phyloP scores from a whole-genome alignment of 2,797 vertebrate genomes.

The Sternotherus odoratus region DNA sequence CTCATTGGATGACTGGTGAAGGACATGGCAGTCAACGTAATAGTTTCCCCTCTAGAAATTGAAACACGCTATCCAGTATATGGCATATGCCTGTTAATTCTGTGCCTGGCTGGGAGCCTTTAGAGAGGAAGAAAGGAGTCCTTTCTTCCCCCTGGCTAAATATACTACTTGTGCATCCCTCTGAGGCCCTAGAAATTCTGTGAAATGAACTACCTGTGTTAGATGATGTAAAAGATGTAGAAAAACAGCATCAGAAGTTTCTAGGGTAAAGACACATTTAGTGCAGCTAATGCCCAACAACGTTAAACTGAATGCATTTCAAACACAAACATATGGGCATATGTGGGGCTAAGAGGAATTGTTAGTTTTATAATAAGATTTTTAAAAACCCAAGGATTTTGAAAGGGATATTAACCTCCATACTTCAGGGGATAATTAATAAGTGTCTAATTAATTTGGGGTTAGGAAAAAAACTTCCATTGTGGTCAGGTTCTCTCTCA shows the following conservation, averaged over 20 bases:
- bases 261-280: background rate
- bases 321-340: background rate
- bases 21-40: background rate
- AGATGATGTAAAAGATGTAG: fast-evolving
- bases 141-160: background rate
- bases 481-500: background rate
- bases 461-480: background rate
- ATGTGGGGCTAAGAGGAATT: background rate
- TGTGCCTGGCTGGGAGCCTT: background rate
- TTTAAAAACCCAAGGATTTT: background rate
- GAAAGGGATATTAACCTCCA: background rate
- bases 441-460: background rate
- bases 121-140: background rate
- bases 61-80: background rate
- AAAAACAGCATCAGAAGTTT: background rate
- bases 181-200: background rate
- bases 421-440: background rate
- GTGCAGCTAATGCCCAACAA: background rate
- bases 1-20: background rate
- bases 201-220: background rate
- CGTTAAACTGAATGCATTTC: background rate
- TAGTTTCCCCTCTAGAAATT: background rate
- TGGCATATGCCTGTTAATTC: too few relatives aligned
- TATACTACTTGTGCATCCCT: background rate
- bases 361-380: background rate